Evolutionary conservation across 2,888 invertebrate species (phyloP).

Genomic region (Barypeithes pellucidus): DNA sequence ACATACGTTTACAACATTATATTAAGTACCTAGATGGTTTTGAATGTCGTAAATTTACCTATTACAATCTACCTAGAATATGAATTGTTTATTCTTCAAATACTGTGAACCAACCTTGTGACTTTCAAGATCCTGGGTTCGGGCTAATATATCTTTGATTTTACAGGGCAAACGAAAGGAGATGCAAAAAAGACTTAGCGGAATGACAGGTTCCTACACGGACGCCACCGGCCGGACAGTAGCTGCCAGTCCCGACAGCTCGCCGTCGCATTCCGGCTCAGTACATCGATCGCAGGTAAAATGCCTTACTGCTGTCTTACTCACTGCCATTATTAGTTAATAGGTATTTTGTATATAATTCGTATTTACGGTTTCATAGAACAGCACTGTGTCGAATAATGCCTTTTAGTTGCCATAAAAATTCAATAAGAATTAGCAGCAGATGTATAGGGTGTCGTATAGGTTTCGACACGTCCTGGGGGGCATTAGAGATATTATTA

Average conservation of each 20-base stretch:
- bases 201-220: slow-evolving; percentile 68
- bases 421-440: too few relatives aligned
- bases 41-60: too few relatives aligned
- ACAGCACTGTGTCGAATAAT: background rate
- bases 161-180: slow-evolving; percentile 69
- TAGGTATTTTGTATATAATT: background rate
- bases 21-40: too few relatives aligned
- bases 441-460: too few relatives aligned
- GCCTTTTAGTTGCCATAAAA: background rate
- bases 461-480: too few relatives aligned
- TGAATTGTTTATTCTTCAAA: too few relatives aligned
- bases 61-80: too few relatives aligned
- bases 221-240: slow-evolving; percentile 58
- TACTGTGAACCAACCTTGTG: too few relatives aligned
- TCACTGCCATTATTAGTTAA: background rate
- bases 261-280: slow-evolving; percentile 70
- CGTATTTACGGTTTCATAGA: background rate
- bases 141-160: background rate
- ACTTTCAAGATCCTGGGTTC: too few relatives aligned
- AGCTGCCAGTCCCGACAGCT: slow-evolving; percentile 65
- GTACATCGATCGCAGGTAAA: slow-evolving; percentile 70
- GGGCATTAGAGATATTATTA: too few relatives aligned
- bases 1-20: too few relatives aligned
- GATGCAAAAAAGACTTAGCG: slow-evolving; percentile 69
- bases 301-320: too few relatives aligned